A percentile compares a stretch with the other conserved stretches of the same genome.
These are phyloP conservation scores for Zenarchopterus dispar DNA, from an alignment of 2,797 vertebrate genomes.

Conservation along the genomic window DNA sequence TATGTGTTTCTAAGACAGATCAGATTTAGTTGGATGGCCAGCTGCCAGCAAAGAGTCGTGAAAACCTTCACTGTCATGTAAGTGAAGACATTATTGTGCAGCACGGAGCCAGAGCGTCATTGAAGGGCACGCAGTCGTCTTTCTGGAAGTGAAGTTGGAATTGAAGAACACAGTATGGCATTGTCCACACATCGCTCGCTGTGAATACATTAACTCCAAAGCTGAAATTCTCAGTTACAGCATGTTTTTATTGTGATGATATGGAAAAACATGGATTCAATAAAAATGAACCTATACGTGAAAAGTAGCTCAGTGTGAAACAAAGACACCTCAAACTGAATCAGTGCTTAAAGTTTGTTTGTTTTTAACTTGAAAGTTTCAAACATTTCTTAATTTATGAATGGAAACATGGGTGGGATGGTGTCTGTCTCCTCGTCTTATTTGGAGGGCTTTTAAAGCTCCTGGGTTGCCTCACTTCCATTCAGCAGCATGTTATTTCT, in stretches of 20 bases:
- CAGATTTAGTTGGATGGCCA: background rate
- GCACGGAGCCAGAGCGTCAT: background rate
- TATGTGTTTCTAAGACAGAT: background rate
- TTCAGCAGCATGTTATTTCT: constrained; percentile 22
- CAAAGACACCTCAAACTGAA: background rate
- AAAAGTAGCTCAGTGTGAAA: too few species aligned
- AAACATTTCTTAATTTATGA: background rate
- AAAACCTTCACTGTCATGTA: constrained; percentile 3
- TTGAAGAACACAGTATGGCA: constrained; percentile 34
- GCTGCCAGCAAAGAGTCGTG: background rate
- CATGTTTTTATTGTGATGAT: too few species aligned
- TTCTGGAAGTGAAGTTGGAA: constrained; percentile 31
- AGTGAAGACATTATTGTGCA: constrained; percentile 32
- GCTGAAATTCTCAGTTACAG: background rate
- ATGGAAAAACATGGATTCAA: background rate
- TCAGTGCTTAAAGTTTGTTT: too few species aligned
- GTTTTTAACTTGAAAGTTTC: background rate
- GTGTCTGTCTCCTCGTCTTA: constrained; percentile 1
- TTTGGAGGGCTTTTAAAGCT: constrained; percentile 2
- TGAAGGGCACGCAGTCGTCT: constrained; percentile 22
- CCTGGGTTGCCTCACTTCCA: constrained; percentile 10
- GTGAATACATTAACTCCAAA: constrained; percentile 10
- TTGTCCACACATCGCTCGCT: constrained; percentile 41
- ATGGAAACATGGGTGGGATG: background rate
- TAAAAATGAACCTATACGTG: background rate